These are phyloP conservation scores for Automeris io DNA, from an alignment of 2,888 invertebrate genomes.

Conservation along the genomic window DNA sequence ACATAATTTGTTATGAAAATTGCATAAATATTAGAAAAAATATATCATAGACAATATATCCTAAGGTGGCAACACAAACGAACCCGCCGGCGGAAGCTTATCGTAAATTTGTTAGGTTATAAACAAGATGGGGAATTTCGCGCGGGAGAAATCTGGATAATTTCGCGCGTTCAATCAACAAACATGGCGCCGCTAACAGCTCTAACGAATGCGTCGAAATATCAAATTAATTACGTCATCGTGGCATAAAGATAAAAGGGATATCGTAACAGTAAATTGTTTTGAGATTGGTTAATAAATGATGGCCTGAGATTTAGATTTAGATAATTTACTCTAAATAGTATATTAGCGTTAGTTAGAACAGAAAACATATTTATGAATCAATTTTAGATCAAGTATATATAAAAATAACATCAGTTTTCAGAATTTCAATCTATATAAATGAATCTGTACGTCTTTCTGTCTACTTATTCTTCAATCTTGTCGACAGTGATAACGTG, in stretches of 20 bases:
- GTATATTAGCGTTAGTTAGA: not conserved
- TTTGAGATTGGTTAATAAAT: slow-evolving; percentile 7
- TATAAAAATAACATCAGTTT: not conserved
- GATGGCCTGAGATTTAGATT: slow-evolving; percentile 4
- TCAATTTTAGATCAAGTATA: not conserved
- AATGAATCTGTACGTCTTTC: too few species aligned
- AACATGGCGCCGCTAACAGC: slow-evolving; percentile 42
- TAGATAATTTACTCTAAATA: not conserved
- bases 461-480: too few species aligned
- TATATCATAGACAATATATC: not conserved
- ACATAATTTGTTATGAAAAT: too few species aligned
- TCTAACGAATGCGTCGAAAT: slow-evolving; percentile 46
- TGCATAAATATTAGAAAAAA: too few species aligned
- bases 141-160: slow-evolving; percentile 65
- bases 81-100: slow-evolving; percentile 13
- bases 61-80: slow-evolving; percentile 1
- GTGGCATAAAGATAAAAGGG: slow-evolving; percentile 6
- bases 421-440: too few species aligned
- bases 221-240: slow-evolving; percentile 40
- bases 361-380: not conserved
- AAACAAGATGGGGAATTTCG: slow-evolving; percentile 45
- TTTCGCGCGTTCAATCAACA: slow-evolving; percentile 60
- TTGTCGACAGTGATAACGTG: too few species aligned
- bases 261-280: slow-evolving; percentile 5
- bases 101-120: slow-evolving; percentile 36